phyloP scores from a whole-genome alignment of 2,888 invertebrate genomes.

The Sycophila texana region DNA sequence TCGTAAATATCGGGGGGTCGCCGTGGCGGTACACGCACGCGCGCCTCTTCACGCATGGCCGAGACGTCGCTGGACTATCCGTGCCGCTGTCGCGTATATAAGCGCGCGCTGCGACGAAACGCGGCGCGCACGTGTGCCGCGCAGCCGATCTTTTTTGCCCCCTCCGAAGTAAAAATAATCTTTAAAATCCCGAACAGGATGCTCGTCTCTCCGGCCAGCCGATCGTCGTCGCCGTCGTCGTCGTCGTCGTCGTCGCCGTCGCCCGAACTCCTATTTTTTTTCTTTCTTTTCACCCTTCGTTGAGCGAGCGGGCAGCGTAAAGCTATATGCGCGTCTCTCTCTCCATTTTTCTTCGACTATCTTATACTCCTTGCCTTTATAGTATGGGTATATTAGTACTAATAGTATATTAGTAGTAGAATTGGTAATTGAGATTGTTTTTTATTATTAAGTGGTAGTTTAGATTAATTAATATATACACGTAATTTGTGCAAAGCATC shows the following conservation, averaged over 20 bases:
- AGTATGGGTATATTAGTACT: too few relatives aligned
- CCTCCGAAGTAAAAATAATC: constrained; percentile 75
- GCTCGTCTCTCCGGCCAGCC: constrained; percentile 59
- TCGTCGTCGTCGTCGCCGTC: not conserved
- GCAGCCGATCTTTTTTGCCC: constrained; percentile 71
- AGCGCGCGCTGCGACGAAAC: constrained; percentile 51
- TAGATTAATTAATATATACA: too few relatives aligned
- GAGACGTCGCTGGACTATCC: constrained; percentile 59
- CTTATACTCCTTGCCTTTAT: too few relatives aligned
- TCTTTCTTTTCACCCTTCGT: constrained; percentile 70
- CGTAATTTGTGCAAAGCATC: too few relatives aligned
- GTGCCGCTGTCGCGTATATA: constrained; percentile 59
- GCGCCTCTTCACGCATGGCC: not conserved
- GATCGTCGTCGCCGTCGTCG: constrained; percentile 10
- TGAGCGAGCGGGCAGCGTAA: not conserved
- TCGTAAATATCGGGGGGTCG: constrained; percentile 52
- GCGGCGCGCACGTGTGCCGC: constrained; percentile 66
- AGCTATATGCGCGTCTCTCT: constrained; percentile 53
- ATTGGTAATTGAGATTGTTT: too few relatives aligned
- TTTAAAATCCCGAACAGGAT: constrained; percentile 76
- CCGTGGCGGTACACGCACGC: not conserved
- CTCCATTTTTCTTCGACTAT: constrained; percentile 48
- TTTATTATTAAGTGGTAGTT: too few relatives aligned
- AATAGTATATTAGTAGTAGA: too few relatives aligned
- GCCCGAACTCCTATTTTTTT: constrained; percentile 7